Percentiles rank a stretch among this genome's conserved stretches.
These are phyloP conservation scores for Murina feae DNA, from an alignment of 2,113 vertebrate genomes.

Conservation along the genomic window DNA sequence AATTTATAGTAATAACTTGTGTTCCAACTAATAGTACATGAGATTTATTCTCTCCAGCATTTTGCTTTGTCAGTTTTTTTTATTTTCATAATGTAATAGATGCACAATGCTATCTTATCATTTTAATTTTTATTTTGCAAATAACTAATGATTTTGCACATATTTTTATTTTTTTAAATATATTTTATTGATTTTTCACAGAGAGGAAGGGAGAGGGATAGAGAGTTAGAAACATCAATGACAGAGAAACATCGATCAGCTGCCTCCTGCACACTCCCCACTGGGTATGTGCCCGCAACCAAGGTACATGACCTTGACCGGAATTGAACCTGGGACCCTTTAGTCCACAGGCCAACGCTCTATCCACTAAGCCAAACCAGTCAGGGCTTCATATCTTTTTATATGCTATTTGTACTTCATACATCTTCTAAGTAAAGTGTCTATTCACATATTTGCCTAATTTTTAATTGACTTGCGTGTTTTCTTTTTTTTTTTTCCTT, in stretches of 20 bases:
- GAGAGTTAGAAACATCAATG: too few relatives aligned
- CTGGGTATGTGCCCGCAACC: too few relatives aligned
- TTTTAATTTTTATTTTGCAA: neutral
- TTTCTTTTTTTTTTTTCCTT: neutral
- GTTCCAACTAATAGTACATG: neutral
- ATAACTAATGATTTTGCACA: neutral
- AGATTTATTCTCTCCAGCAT: neutral
- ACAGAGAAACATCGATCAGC: too few relatives aligned
- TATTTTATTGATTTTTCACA: too few relatives aligned
- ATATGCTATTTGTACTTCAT: neutral
- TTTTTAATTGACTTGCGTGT: neutral
- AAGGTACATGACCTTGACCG: too few relatives aligned
- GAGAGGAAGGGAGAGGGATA: too few relatives aligned
- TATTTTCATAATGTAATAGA: neutral
- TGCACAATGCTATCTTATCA: neutral
- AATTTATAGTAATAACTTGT: neutral
- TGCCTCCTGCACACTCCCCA: too few relatives aligned
- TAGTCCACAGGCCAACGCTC: too few relatives aligned
- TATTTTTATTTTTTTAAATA: neutral
- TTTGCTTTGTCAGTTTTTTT: neutral
- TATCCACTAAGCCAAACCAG: too few relatives aligned
- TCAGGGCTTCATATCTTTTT: too few relatives aligned
- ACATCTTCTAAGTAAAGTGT: neutral
- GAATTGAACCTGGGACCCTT: too few relatives aligned
- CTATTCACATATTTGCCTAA: neutral